Evolutionary conservation across 2,797 vertebrate species (phyloP), one percentile per base, ranked within the genome.

Genomic region (Urosaurus nigricauda): DNA sequence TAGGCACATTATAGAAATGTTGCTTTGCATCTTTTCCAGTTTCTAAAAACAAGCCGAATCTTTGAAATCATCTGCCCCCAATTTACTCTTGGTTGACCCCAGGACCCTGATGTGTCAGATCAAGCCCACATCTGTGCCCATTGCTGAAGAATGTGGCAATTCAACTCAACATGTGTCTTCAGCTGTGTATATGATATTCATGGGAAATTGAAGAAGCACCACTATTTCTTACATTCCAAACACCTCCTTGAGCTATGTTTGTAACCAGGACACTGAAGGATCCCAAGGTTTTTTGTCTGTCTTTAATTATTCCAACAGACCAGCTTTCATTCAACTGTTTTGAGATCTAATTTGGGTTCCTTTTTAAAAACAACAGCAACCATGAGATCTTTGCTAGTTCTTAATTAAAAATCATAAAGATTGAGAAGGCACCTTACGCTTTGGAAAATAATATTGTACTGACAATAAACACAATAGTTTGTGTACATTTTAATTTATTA

Each of bases 51-150:
- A 97, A 97, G 96, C 95, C 94, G 94, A 93, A 95, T 94, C 93
- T 94, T 93, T 97, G 94, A 95, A 96, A 96, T 98, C 98, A 98
- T 98, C 98, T 99, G 98, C 98, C 98, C 98, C 97, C 97, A 98
- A 98, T 99, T 98, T 98, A 98, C 97, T 98, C 94, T 96, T 96
- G 95, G 53, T 96, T 98, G 98, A 99, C 98, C 98, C 97, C 92
- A 91, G 96, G 98, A 98, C 98, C 98, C 96, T 95, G 96, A 93
- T 97, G 97, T 97, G 97, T 98, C 97, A 97, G 95, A 97, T 96
- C 97, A 97, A 86, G 94, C 95, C 95, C 94, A 95, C 96, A 96
- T 97, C 95, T 96, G 96, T 97, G 95, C 97, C 97, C 96, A 96
- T 95, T 94, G 96, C 92, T 1, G 90, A 97, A 96, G 97, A 97